These are phyloP conservation scores for Andrena marginata DNA, from an alignment of 2,888 invertebrate species.

Conservation along the genomic window DNA sequence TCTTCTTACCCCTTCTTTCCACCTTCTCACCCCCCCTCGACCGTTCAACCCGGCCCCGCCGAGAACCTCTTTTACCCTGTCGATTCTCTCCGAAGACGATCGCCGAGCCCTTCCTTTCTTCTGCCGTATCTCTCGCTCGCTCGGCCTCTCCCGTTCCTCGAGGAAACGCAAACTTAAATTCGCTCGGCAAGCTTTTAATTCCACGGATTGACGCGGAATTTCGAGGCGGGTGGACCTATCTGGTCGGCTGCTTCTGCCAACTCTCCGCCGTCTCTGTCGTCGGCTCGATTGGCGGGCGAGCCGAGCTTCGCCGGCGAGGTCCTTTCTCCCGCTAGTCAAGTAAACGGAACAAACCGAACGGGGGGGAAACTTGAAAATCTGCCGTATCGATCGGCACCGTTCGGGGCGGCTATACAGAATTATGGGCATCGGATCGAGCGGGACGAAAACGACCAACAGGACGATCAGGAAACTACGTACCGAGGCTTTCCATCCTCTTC, in stretches of 20 bases:
- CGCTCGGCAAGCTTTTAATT: constrained; percentile 78
- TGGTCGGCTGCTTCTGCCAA: background rate
- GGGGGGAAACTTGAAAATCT: constrained; percentile 61
- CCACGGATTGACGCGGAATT: constrained; percentile 75
- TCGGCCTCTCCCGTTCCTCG: background rate
- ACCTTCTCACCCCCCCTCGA: constrained; percentile 3
- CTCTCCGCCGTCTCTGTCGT: background rate
- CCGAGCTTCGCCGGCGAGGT: background rate
- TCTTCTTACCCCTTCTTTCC: background rate
- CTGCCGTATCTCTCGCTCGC: background rate
- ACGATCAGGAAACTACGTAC: constrained; percentile 55
- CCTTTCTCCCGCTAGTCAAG: constrained; percentile 19
- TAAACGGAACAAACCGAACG: constrained; percentile 44
- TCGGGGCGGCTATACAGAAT: constrained; percentile 56
- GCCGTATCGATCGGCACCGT: constrained; percentile 63
- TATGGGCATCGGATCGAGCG: constrained; percentile 65
- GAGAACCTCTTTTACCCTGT: constrained; percentile 44
- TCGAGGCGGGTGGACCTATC: constrained; percentile 52
- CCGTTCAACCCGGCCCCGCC: constrained; percentile 29
- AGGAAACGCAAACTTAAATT: constrained; percentile 74
- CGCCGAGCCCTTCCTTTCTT: constrained; percentile 33
- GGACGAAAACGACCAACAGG: constrained; percentile 46
- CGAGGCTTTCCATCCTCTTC: constrained; percentile 31
- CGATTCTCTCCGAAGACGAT: constrained; percentile 43
- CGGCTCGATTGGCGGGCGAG: constrained; percentile 2